Base-by-base conservation (phyloP, 2,888 invertebrate genomes). In the Synanthedon andrenaeformis region DNA sequence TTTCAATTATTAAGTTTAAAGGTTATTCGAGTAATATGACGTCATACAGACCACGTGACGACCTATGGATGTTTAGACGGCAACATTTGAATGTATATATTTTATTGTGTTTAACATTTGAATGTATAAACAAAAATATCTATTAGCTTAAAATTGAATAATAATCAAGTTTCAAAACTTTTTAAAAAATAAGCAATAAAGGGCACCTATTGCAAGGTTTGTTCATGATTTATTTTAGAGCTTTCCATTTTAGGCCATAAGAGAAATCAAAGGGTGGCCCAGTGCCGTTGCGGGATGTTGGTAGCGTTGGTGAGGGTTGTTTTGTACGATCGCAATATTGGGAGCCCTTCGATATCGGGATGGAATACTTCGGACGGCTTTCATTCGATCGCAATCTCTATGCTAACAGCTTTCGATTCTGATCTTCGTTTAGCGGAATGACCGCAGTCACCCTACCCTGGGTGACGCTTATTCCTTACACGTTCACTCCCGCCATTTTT, bases 351-450 rank as follows among this genome's bases (percentile, higher is more conserved):
- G 77, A 82, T 81, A 78, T 76, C 65, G 74, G 80, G 83, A 84
- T 83, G 82, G 82, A 84, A 81, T 84, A 81, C 83, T 81, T 76
- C 70, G 77, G 77, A 74, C 74, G 79, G 82, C 80, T 79, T 81
- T 79, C 83, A 82, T 82, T 85, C 83, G 85, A 85, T 87, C 78
- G 81, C 86, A 85, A 87, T 87, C 85, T 87, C 86, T 87, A 87
- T 87, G 86, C 87, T 86, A 87, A 86, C 83, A 84, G 86, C 83
- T 79, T 81, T 81, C 84, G 87, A 87, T 87, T 87, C 83, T 82
- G 86, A 87, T 87, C 87, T 87, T 86, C 87, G 86, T 86, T 87
- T 87, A 86, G 84, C 86, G 82, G 70, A 87, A 87, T 87, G 87
- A 87, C 87, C 87, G 83, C 87, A 84, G 84, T 74, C 84, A 79